Conservation (phyloP, 2,888 invertebrate species). For the Drosophila borealis region DNA sequence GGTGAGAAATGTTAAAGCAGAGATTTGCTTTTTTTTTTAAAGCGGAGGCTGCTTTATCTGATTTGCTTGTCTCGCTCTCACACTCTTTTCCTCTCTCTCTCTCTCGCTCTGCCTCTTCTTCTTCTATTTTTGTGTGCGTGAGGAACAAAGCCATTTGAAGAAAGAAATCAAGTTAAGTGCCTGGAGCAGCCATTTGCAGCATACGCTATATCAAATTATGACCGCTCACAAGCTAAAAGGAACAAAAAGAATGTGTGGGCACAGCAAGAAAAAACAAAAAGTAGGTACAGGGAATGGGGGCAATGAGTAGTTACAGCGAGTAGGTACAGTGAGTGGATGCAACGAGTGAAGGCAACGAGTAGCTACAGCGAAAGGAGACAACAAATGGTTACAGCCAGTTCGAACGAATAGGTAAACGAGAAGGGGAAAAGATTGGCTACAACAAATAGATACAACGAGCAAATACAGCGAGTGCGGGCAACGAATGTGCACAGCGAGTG, state of each 20-base stretch:
- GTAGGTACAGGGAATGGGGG: not conserved
- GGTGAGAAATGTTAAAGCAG: no score
- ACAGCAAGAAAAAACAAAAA: not conserved
- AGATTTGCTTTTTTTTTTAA: not conserved
- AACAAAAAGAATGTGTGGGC: not conserved
- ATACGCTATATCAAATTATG: constrained; percentile 66
- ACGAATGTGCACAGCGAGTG: not conserved
- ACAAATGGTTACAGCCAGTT: not conserved
- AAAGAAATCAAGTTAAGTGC: constrained; percentile 68
- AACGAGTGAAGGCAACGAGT: not conserved
- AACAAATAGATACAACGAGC: not conserved
- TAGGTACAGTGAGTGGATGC: not conserved
- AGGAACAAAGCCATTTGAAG: constrained; percentile 46
- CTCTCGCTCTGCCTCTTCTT: no score
- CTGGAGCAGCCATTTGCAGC: constrained; percentile 54
- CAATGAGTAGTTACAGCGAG: not conserved
- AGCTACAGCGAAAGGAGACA: not conserved
- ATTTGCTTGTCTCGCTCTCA: not conserved
- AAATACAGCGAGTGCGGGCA: not conserved
- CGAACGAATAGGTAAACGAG: not conserved
- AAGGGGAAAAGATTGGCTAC: not conserved
- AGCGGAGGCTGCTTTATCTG: not conserved
- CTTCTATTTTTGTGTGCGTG: constrained; percentile 4
- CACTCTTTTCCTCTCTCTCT: not conserved
- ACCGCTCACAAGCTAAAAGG: constrained; percentile 10